Base-by-base conservation (phyloP, 2,113 vertebrate species). In the Caretta caretta region DNA sequence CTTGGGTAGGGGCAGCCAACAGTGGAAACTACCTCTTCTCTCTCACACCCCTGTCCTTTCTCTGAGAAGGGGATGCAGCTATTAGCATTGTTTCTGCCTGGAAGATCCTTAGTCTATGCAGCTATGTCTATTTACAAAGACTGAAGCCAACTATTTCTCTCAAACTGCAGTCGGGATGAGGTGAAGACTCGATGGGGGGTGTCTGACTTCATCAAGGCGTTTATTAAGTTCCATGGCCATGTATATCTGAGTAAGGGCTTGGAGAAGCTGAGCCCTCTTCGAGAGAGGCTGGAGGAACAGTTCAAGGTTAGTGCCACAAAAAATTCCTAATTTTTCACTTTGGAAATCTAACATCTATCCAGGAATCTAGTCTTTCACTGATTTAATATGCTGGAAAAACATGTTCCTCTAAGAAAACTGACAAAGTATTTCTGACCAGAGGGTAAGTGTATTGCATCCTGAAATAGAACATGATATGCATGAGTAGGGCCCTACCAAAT, bases 151-250 rank as follows among this genome's bases (percentile, higher is more conserved):
- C 49, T 97, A 42, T 97, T 97, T 95, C 96, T 97, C 42, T 98
- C 96, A 76, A 48, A 88, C 62, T 93, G 79, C 96, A 99, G 99
- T 98, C 99, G 99, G 24, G 99, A 99, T 93, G 99, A 99, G 98
- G 98, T 99, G 98, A 99, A 99, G 98, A 99, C 98, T 97, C 99
- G 99, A 97, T 99, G 99, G 99, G 98, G 98, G 12, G 99, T 99
- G 95, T 99, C 99, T 10, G 99, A 99, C 97, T 99, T 99, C 98
- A 99, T 99, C 98, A 99, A 99, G 97, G 99, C 99, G 24, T 99
- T 99, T 98, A 99, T 99, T 98, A 99, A 99, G 97, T 99, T 99
- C 91, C 99, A 99, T n/a, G 99, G 99, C 42, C 99, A 99, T 80
- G 99, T 99, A 88, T 99, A 99, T 97, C 98, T 99, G 98, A 99